Base-by-base conservation (phyloP, 2,797 vertebrate species). In the Acanthurus leucopareius region DNA sequence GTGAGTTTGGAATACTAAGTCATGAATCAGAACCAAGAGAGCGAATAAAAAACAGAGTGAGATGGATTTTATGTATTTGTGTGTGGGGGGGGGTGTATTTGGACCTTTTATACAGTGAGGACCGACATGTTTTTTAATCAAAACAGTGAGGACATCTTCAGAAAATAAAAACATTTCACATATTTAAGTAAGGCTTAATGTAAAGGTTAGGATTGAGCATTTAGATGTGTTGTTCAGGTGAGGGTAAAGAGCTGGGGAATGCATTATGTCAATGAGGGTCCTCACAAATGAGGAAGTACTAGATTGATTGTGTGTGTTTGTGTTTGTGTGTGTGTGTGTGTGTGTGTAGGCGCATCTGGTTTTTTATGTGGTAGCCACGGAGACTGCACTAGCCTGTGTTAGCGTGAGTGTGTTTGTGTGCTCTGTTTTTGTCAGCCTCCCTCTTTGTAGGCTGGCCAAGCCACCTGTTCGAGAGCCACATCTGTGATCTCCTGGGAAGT, bases 381-480 rank as follows among this genome's bases (percentile, higher is more conserved):
- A 71, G 77, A 74, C 67, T 58, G 83, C 59, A 74, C 63, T 82
- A 75, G 86, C 69, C 59, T 77, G 87, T 88, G 61, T 86, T 72
- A 80, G 79, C 53, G 28, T 1, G 42, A 66, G 70, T 85, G 80
- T 84, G 87, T 85, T 82, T 81, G 77, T 86, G 81, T 72, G 84
- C 85, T 89, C 83, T 91, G 89, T 93, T 94, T 94, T 92, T 93
- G 84, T 93, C 90, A 89, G 82, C 83, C 79, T 93, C 78, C 78
- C 84, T 90, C 93, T 95, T 94, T 95, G 95, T 95, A 94, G 90
- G 80, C 86, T 83, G 85, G 94, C 95, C 95, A 96, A 95, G 95
- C 94, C 96, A 96, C 95, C 95, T 96, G 95, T 95, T 95, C 92
- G 92, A 92, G 83, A 90, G 90, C 90, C 92, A 94, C 95, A 96